Base-by-base conservation (phyloP, 2,797 vertebrate genomes). In the Onychomys leucogaster region DNA sequence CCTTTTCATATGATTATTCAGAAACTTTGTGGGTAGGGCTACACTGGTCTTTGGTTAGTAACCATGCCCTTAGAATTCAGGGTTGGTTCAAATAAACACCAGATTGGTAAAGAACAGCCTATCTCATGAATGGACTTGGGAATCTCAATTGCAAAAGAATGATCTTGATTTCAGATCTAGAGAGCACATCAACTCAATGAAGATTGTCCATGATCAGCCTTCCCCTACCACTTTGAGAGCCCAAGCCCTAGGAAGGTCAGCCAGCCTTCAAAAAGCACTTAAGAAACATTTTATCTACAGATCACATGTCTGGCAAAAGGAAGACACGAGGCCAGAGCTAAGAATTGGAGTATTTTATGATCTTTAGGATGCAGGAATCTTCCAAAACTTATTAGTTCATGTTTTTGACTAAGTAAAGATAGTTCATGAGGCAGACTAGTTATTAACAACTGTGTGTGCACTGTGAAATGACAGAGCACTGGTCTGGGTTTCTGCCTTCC, bases 361-460 rank as follows among this genome's bases (percentile, higher is more conserved):
- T 77, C 29, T 59, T 91, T 89, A 89, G 57, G 37, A 19, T 69
- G 43, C 81, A 96, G 52, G 59, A 86, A 90, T 61, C 1, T 19
- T 77, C 52, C 27, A 71, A 6, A 91, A 23, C 83, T 6, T 75
- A 46, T 91, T 61, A 89, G 86, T 16, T 12, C 27, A 81, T 16
- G 65, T 90, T 96, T 81, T 97, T 94, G 78, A n/a, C 76, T 65
- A 3, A 63, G 19, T 61, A 83, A 61, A 83, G 63, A 55, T 32
- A 71, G 65, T 77, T 52, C 65, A 34, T 95, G 43, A 27, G 83
- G 4, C 65, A 21, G 14, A 3, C 13, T 27, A 61, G 27, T 69
- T 37, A 59, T 76, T 67, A 46, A 63, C 76, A 96, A 77, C 65
- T 90, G 41, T 57, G 73, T 93, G 8, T 73, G 0, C 73, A 3